Base-by-base conservation (phyloP, 1,140 invertebrate genomes). In the Stratiolaelaps scimitus region DNA sequence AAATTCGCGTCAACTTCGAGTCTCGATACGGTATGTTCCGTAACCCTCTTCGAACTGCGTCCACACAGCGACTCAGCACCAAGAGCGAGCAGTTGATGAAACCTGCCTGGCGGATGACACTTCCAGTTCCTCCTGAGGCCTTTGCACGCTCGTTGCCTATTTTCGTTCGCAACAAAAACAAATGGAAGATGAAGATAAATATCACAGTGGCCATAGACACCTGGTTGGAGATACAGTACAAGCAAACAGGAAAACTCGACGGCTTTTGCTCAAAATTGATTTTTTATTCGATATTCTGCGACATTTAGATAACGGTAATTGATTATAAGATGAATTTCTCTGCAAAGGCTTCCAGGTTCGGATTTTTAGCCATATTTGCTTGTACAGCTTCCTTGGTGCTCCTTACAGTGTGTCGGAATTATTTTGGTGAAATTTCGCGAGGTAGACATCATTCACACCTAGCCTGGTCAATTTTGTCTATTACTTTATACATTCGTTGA, bases 31-130 rank as follows among this genome's bases (percentile, higher is more conserved):
- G 53, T 17, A 60, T 60, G 26, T n/a, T 26, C 2, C 34, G 53
- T 6, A 29, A 60, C 10, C 53, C 53, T 26, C 34, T 17, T 26
- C 53, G 26, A 26, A 60, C 6, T 17, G 53, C 13, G 53, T 60
- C 53, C 26, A 60, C 34, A 23, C 53, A 60, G 15, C 53, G 13
- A 29, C 53, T 26, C 26, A 60, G 23, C 1, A 60, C 53, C 26
- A 60, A 34, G 1, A 60, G 53, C 15, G 53, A 60, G 13, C 26
- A 60, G 53, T 60, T 60, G 26, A 60, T 60, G 53, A 60, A 60
- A 1, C 53, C 53, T 26, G 53, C 53, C 26, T 60, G 53, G 15
- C 53, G 53, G 26, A 60, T 2, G 10, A 60, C 20, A 26, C 6
- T 26, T 1, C 53, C 53, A 15, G 53, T 29, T 6, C 53, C 34